phyloP scores from a whole-genome alignment of 2,888 invertebrate genomes.

The Nineta flava region DNA sequence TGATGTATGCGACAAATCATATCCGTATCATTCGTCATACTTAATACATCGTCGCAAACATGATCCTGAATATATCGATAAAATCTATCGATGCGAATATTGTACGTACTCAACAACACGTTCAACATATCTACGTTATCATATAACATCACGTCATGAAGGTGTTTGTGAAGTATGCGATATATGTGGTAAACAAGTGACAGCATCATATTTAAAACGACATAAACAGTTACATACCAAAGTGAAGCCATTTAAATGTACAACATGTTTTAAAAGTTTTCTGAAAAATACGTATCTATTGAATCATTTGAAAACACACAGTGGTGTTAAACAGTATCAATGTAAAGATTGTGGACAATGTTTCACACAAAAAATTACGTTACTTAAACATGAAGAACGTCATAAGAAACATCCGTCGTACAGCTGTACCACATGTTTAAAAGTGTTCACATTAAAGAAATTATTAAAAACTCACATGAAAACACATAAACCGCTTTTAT shows the following conservation, averaged over 20 bases:
- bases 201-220: not conserved
- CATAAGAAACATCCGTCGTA: conserved; percentile 5
- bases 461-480: conserved; percentile 9
- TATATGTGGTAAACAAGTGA: conserved; percentile 4
- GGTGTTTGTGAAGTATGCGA: conserved; percentile 1
- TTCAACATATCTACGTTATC: conserved; percentile 7
- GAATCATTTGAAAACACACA: conserved; percentile 3
- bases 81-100: conserved; percentile 10
- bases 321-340: conserved; percentile 13
- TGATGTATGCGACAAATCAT: conserved; percentile 24
- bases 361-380: conserved; percentile 27
- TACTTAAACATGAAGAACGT: conserved; percentile 5
- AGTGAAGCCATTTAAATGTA: conserved; percentile 3
- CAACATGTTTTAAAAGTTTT: conserved; percentile 6
- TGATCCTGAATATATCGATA: conserved; percentile 6
- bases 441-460: conserved; percentile 9
- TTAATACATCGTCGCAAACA: conserved; percentile 5
- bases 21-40: conserved; percentile 3
- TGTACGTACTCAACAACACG: conserved; percentile 4
- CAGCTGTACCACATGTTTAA: conserved; percentile 10
- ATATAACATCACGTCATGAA: conserved; percentile 1
- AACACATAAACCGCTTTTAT: conserved; percentile 2
- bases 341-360: conserved; percentile 30
- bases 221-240: conserved; percentile 4
- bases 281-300: conserved; percentile 4